Percentiles rank a stretch among this genome's conserved stretches.
phyloP scores from a whole-genome alignment of 2,888 invertebrate genomes.

The Brenthis ino region DNA sequence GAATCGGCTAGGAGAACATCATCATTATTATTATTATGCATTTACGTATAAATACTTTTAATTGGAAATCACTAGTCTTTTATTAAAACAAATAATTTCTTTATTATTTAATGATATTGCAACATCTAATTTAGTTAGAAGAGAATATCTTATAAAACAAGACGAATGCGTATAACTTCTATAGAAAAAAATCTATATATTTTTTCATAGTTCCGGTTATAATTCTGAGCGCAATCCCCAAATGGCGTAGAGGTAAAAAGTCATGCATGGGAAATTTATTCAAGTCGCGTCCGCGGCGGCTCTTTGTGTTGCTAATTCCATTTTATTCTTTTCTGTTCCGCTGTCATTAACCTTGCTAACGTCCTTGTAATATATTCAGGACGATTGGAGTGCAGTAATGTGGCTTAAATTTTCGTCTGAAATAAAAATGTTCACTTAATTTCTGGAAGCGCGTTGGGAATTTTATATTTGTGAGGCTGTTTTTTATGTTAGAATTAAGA shows the following conservation, averaged over 20 bases:
- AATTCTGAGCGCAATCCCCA: constrained; percentile 35
- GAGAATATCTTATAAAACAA: neutral
- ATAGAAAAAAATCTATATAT: constrained; percentile 28
- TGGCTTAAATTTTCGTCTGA: constrained; percentile 14
- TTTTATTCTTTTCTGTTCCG: constrained; percentile 61
- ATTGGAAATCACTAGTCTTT: no score
- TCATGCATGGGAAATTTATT: constrained; percentile 63
- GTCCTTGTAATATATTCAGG: constrained; percentile 50
- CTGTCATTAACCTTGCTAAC: constrained; percentile 53
- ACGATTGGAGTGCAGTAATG: constrained; percentile 42
- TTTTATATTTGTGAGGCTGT: neutral
- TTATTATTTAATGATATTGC: no score
- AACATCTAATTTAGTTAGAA: no score
- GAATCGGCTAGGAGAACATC: no score
- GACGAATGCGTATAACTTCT: constrained; percentile 24
- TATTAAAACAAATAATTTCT: no score
- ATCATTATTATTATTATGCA: no score
- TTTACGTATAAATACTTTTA: no score
- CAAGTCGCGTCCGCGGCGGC: constrained; percentile 52
- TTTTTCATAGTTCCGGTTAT: constrained; percentile 36
- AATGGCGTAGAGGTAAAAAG: constrained; percentile 50
- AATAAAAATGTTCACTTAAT: constrained; percentile 22
- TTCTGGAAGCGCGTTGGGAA: constrained; percentile 12
- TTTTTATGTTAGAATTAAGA: no score
- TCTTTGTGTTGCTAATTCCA: constrained; percentile 70